phyloP scores from a whole-genome alignment of 2,113 vertebrate species.

The Chrysochloris asiatica region DNA sequence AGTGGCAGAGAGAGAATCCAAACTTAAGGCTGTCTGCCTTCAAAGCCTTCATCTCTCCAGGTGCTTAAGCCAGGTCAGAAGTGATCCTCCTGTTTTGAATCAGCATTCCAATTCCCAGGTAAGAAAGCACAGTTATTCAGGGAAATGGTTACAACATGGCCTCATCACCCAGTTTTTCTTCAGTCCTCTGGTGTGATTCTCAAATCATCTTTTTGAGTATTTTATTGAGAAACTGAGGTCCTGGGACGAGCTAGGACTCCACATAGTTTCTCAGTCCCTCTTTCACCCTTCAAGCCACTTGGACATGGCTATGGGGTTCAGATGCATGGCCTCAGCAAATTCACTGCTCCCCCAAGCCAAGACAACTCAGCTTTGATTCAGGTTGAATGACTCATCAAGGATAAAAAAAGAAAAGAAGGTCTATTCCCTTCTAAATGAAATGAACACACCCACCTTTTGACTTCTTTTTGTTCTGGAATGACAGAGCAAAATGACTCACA shows the following conservation, averaged over 20 bases:
- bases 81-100: background rate
- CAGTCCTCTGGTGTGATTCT: background rate
- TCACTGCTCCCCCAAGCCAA: background rate
- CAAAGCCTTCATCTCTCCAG: background rate
- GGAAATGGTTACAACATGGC: background rate
- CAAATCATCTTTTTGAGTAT: background rate
- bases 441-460: slow-evolving; percentile 19
- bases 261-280: background rate
- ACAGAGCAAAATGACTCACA: slow-evolving; percentile 57
- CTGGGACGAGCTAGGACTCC: background rate
- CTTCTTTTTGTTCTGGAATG: slow-evolving; percentile 58
- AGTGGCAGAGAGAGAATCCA: background rate
- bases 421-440: background rate
- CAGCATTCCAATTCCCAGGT: background rate
- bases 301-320: background rate
- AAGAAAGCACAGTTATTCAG: background rate
- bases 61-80: background rate
- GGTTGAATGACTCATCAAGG: slow-evolving; percentile 32
- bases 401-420: slow-evolving; percentile 37
- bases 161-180: background rate
- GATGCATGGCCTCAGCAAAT: background rate
- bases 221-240: background rate
- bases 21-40: background rate
- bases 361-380: slow-evolving; percentile 35
- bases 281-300: background rate